These are phyloP conservation scores for Halcyon senegalensis DNA, from an alignment of 2,113 vertebrate species.

Conservation along the genomic window DNA sequence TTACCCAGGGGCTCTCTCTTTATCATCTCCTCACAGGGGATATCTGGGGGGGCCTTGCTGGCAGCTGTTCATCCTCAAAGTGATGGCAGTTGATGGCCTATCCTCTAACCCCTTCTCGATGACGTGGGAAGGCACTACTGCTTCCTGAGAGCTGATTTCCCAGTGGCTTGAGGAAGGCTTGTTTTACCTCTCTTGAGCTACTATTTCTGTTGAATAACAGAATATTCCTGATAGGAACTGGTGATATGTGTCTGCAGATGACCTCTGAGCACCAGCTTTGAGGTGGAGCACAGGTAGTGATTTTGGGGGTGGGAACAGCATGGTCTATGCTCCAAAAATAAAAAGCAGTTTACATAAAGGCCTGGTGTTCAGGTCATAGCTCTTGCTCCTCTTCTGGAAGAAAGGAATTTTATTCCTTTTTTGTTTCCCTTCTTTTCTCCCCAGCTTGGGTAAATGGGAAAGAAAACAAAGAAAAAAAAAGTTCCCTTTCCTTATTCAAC, in stretches of 20 bases:
- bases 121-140: background rate
- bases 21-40: background rate
- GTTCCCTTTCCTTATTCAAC: background rate
- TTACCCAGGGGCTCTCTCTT: background rate
- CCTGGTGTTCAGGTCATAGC: background rate
- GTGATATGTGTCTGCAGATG: rapidly evolving
- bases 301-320: background rate
- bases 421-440: background rate
- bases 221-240: background rate
- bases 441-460: background rate
- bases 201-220: background rate
- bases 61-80: background rate
- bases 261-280: background rate
- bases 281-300: background rate
- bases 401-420: background rate
- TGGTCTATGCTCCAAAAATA: rapidly evolving
- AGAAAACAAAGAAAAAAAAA: background rate
- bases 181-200: background rate
- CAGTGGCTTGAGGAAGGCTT: background rate
- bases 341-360: background rate
- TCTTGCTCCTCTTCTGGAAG: background rate
- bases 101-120: background rate
- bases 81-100: rapidly evolving
- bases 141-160: background rate
- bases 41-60: background rate